Evolutionary conservation across 2,888 invertebrate species (phyloP).

Genomic region (Campoletis raptor): DNA sequence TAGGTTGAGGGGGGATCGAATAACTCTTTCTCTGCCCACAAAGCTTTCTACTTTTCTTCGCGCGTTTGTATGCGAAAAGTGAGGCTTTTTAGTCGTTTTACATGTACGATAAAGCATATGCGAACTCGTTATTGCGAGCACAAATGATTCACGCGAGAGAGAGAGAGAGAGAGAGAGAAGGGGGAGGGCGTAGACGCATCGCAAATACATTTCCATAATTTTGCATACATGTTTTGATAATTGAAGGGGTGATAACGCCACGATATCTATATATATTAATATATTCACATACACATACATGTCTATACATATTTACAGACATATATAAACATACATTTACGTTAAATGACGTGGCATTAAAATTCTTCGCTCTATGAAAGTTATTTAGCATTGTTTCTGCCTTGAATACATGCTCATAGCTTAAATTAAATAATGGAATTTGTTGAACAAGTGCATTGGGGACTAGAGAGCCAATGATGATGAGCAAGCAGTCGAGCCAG

Average conservation of each 20-base stretch:
- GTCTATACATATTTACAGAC: constrained; percentile 1
- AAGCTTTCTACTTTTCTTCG: constrained; percentile 50
- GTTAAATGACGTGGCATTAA: constrained; percentile 40
- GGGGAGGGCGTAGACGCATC: constrained; percentile 74
- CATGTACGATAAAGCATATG: constrained; percentile 51
- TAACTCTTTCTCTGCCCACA: constrained; percentile 56
- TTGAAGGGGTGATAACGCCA: constrained; percentile 72
- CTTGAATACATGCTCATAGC: not conserved
- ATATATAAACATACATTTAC: constrained; percentile 47
- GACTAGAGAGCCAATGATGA: not conserved
- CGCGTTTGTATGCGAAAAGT: constrained; percentile 39
- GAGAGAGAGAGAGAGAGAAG: constrained; percentile 49
- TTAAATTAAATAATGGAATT: constrained; percentile 37
- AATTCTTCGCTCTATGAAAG: constrained; percentile 39
- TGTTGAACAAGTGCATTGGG: constrained; percentile 6
- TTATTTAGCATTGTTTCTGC: constrained; percentile 25
- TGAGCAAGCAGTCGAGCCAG: not conserved
- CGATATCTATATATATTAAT: constrained; percentile 54
- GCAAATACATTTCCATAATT: constrained; percentile 83
- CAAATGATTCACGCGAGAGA: constrained; percentile 72
- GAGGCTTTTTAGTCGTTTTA: constrained; percentile 48
- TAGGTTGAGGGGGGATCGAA: constrained; percentile 31
- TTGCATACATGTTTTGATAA: constrained; percentile 84
- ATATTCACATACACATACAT: not conserved
- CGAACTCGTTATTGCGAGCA: constrained; percentile 72